These are phyloP conservation scores for Drosophila longiperda DNA, from an alignment of 2,888 invertebrate species.

Conservation along the genomic window DNA sequence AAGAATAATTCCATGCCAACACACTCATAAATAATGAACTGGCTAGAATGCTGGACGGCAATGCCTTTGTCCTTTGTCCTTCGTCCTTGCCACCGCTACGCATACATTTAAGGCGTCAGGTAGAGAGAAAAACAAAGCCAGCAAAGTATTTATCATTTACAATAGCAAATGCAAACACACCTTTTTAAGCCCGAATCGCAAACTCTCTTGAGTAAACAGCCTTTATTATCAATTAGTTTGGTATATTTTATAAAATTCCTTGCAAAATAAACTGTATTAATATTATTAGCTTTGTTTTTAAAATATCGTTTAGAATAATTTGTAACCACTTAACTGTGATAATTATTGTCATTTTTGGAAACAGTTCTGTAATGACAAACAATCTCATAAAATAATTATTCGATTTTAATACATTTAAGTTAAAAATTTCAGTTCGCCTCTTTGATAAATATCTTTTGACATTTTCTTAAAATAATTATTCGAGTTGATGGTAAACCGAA, in stretches of 20 bases:
- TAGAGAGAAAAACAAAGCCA: slow-evolving; percentile 58
- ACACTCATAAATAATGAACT: slow-evolving; percentile 82
- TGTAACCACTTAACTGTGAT: background rate
- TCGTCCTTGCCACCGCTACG: slow-evolving; percentile 63
- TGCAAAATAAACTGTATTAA: background rate
- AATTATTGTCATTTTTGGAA: background rate
- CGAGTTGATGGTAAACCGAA: background rate
- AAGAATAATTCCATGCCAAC: slow-evolving; percentile 82
- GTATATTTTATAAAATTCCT: background rate
- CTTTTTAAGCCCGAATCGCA: background rate
- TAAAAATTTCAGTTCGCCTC: background rate
- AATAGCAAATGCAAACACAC: slow-evolving; percentile 24
- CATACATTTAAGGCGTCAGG: slow-evolving; percentile 61
- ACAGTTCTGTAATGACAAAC: background rate
- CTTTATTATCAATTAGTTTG: background rate
- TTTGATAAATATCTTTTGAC: background rate
- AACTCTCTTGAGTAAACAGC: slow-evolving; percentile 6
- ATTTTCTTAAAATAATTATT: slow-evolving; percentile 1
- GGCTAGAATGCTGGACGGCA: slow-evolving; percentile 53
- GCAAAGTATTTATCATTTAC: slow-evolving; percentile 75
- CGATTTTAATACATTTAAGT: background rate
- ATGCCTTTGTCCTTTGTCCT: slow-evolving; percentile 40
- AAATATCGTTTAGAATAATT: background rate
- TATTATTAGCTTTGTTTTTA: background rate
- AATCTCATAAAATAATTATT: background rate